Evolutionary conservation across 1,140 invertebrate species (phyloP).

Genomic region (Trichonephila clavata): DNA sequence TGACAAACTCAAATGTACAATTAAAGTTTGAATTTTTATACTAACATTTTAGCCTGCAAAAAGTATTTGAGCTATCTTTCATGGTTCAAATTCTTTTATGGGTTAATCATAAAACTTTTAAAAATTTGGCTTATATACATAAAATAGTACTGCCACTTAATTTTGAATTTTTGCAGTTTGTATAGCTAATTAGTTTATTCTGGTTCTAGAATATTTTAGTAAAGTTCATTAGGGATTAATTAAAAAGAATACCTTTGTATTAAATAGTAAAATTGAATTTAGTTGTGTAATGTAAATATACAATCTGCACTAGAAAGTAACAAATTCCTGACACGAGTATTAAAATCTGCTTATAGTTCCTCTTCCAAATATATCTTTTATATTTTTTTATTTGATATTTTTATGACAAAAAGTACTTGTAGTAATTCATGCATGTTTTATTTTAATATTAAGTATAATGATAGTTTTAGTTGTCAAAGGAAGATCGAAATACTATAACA

Average conservation of each 20-base stretch:
- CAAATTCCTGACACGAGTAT: not conserved
- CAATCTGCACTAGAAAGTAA: not conserved
- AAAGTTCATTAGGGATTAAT: not conserved
- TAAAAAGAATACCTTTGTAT: too few species aligned
- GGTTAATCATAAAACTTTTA: not conserved
- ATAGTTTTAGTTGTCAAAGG: not conserved
- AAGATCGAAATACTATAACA: too few species aligned
- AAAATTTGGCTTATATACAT: not conserved
- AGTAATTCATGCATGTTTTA: not conserved
- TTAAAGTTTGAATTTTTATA: constrained; percentile 19
- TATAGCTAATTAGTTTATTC: not conserved
- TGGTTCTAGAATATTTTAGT: not conserved
- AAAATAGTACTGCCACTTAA: not conserved
- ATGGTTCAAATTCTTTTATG: constrained; percentile 1
- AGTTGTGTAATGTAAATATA: not conserved
- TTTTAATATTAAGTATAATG: not conserved
- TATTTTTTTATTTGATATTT: not conserved
- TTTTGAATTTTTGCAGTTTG: constrained; percentile 3
- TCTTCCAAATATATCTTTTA: not conserved
- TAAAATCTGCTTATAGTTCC: not conserved
- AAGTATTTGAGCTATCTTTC: not conserved
- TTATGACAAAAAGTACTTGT: not conserved
- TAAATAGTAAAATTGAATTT: not conserved
- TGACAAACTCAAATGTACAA: not conserved
- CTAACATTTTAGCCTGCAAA: constrained; percentile 4